Conservation (phyloP, 2,888 invertebrate genomes). For the Mechanitis messenoides region DNA sequence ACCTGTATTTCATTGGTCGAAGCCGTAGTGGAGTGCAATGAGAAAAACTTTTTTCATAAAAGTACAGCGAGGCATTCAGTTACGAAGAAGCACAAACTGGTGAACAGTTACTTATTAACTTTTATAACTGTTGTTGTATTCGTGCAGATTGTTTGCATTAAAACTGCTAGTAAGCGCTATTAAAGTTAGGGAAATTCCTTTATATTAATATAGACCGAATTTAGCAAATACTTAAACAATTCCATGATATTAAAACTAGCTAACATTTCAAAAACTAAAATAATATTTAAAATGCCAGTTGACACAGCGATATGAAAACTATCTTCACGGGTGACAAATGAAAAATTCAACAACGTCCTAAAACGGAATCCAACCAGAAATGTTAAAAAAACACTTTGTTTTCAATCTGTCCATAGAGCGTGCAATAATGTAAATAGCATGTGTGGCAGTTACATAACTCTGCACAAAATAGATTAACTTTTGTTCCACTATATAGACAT, state of each 20-base stretch:
- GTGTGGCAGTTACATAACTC: slow-evolving; percentile 19
- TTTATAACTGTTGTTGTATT: slow-evolving; percentile 54
- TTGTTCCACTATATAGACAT: slow-evolving; percentile 4
- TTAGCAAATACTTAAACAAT: not conserved
- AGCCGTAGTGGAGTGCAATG: slow-evolving; percentile 54
- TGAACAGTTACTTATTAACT: slow-evolving; percentile 70
- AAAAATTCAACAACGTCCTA: slow-evolving; percentile 6
- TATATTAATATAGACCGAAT: slow-evolving; percentile 9
- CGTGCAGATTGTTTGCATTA: slow-evolving; percentile 38
- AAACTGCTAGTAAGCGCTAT: slow-evolving; percentile 21
- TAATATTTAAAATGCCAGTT: not conserved
- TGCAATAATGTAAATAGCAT: slow-evolving; percentile 19
- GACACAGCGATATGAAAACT: not conserved
- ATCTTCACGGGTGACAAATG: slow-evolving; percentile 4
- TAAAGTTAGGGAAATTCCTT: slow-evolving; percentile 8
- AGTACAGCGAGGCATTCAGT: slow-evolving; percentile 60
- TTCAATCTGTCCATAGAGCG: slow-evolving; percentile 21
- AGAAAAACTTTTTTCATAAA: slow-evolving; percentile 72
- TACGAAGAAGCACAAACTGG: slow-evolving; percentile 56
- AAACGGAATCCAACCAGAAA: slow-evolving; percentile 15
- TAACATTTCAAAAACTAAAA: not conserved
- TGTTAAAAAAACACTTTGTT: slow-evolving; percentile 20
- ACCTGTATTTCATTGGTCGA: slow-evolving; percentile 48
- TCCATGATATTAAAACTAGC: not conserved
- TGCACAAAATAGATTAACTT: slow-evolving; percentile 8